Conservation (phyloP, 2,797 vertebrate species). For the Eulemur mongoz region DNA sequence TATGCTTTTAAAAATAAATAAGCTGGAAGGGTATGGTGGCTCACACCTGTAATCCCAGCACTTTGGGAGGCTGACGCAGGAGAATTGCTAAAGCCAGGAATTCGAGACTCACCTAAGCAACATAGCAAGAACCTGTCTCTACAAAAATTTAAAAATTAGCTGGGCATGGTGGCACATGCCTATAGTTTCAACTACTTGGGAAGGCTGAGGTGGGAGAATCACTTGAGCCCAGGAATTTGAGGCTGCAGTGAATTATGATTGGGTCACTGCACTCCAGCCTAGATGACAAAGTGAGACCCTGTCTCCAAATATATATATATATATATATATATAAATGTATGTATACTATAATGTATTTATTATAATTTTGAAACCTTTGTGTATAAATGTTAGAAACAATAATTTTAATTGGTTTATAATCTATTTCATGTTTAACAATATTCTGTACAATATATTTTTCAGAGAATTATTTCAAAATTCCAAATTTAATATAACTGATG, state of each 20-base stretch:
- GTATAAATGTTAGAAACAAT: slow-evolving; percentile 8
- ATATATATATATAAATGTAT: background rate
- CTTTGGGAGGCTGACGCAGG: background rate
- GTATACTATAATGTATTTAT: background rate
- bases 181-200: background rate
- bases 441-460: slow-evolving; percentile 74
- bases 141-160: background rate
- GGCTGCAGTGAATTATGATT: background rate
- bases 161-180: background rate
- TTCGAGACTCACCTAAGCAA: background rate
- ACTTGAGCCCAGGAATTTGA: background rate
- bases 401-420: slow-evolving; percentile 23
- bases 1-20: slow-evolving; percentile 41
- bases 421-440: slow-evolving; percentile 47
- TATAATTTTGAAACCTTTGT: slow-evolving; percentile 8
- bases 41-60: background rate
- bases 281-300: background rate
- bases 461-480: slow-evolving; percentile 67
- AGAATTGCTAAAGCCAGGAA: background rate
- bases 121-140: background rate
- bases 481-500: background rate
- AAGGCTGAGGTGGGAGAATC: background rate
- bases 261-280: background rate
- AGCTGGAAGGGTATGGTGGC: background rate
- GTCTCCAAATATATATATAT: background rate